Evolutionary conservation across 2,888 invertebrate genomes (phyloP), one percentile per base, ranked within the genome.

Genomic region (Bruchidius siliquastri): DNA sequence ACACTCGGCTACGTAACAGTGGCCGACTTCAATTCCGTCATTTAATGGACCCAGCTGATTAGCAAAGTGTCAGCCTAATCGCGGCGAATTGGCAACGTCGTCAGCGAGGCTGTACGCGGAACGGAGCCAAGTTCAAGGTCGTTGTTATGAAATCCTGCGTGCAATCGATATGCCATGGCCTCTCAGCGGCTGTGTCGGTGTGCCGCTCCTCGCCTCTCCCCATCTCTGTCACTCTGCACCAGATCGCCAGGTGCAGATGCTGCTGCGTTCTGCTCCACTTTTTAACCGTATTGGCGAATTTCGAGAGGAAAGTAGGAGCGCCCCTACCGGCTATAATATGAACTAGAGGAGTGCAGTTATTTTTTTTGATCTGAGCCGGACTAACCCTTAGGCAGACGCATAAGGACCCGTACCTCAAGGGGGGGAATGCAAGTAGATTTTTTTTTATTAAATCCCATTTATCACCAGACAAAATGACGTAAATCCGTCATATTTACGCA

Each of bases 171-270:
- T 49, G 49, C 49, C 6, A 49, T 49, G 49, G 10, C 49, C 49
- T 49, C 49, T 18, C 49, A 18, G 49, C 49, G 49, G 49, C 49
- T 4, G 6, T 13, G 49, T 49, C 49, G 26, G 26, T 26, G 49
- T 49, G n/a, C n/a, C n/a, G n/a, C n/a, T n/a, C n/a, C n/a, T n/a
- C n/a, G n/a, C n/a, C n/a, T n/a, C 49, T 4, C 30, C 30, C 70
- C 71, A 72, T 73, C 73, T 68, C 72, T 71, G 69, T 73, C 71
- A 72, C 73, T 67, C 73, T 75, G 74, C 75, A 71, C 71, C 72
- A 68, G 75, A 66, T 72, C 70, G 49, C 67, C 73, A 73, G 73
- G 73, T 73, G 49, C 49, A 49, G 26, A 26, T 26, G 26, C 26
- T 49, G 49, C 49, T 13, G 6, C 49, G 18, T 13, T 49, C 49